Conservation (phyloP, 2,113 vertebrate genomes). For the Sceloporus tristichus region DNA sequence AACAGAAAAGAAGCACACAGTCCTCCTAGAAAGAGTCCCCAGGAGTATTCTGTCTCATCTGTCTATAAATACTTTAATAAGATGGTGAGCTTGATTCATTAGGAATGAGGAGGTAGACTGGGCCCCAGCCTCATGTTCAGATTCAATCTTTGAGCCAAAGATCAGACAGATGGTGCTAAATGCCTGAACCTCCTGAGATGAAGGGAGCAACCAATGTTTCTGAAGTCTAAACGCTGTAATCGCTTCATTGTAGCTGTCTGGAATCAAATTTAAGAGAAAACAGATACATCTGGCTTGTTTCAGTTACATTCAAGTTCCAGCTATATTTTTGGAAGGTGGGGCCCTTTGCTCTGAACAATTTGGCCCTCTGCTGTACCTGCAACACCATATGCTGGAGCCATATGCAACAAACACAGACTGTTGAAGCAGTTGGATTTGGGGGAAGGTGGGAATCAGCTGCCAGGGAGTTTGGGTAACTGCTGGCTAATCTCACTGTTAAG, state of each 20-base stretch:
- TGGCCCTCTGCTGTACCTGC: neutral
- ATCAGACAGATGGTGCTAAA: conserved; percentile 35
- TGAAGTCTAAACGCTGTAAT: conserved; percentile 19
- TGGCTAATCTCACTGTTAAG: neutral
- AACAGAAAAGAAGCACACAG: neutral
- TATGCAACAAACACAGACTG: neutral
- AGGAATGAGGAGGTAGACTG: conserved; percentile 17
- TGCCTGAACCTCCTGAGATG: conserved; percentile 10
- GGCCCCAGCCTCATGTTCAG: conserved; percentile 18
- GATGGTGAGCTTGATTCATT: conserved; percentile 4
- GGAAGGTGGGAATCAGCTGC: neutral
- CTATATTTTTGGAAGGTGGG: neutral
- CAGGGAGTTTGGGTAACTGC: neutral
- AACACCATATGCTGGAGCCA: neutral
- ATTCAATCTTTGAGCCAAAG: conserved; percentile 27
- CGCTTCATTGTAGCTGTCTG: neutral
- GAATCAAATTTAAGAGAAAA: neutral
- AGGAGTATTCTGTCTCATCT: neutral
- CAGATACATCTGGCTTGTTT: neutral
- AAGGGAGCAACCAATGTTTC: conserved; percentile 16
- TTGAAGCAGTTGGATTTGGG: neutral
- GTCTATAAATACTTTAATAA: conserved; percentile 29
- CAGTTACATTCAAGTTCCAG: neutral
- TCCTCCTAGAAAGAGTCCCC: neutral
- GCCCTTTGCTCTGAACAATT: neutral